A percentile compares a stretch with the other conserved stretches of the same genome.
Conservation (phyloP, 2,113 vertebrate genomes). For the Ptilonorhynchus violaceus region DNA sequence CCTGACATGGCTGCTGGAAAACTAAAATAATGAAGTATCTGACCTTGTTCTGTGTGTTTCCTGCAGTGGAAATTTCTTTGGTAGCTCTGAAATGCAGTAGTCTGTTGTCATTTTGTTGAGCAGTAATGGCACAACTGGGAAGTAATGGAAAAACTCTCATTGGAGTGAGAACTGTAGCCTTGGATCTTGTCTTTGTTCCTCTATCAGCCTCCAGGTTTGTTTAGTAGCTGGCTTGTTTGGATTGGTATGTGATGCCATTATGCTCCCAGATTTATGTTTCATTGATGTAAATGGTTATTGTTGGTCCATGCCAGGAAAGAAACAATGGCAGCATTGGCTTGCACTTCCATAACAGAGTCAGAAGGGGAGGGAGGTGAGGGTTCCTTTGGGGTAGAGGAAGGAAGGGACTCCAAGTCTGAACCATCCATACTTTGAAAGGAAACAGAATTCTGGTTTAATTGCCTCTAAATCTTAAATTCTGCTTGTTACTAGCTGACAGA, state of each 20-base stretch:
- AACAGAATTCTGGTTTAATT: constrained; percentile 58
- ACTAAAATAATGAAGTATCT: neutral
- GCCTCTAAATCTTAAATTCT: constrained; percentile 48
- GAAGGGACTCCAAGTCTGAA: neutral
- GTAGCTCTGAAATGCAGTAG: neutral
- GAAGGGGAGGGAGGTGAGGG: neutral
- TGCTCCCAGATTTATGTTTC: constrained; percentile 16
- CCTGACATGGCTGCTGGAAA: neutral
- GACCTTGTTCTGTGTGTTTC: neutral
- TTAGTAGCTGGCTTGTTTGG: neutral
- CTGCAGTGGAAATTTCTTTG: neutral
- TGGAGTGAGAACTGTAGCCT: neutral
- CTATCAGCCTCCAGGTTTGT: neutral
- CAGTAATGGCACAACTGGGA: neutral
- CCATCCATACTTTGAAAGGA: constrained; percentile 26
- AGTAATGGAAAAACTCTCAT: neutral
- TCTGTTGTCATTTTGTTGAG: neutral
- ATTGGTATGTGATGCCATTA: neutral
- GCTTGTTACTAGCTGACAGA: constrained; percentile 54
- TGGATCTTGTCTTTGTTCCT: neutral
- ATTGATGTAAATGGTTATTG: neutral
- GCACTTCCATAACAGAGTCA: neutral
- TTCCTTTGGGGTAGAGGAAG: constrained; percentile 6
- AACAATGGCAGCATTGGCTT: neutral
- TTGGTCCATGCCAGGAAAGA: neutral